Percentiles rank a stretch among this genome's conserved stretches.
phyloP scores from a whole-genome alignment of 1,140 invertebrate genomes.

The Zaprionus ornatus region DNA sequence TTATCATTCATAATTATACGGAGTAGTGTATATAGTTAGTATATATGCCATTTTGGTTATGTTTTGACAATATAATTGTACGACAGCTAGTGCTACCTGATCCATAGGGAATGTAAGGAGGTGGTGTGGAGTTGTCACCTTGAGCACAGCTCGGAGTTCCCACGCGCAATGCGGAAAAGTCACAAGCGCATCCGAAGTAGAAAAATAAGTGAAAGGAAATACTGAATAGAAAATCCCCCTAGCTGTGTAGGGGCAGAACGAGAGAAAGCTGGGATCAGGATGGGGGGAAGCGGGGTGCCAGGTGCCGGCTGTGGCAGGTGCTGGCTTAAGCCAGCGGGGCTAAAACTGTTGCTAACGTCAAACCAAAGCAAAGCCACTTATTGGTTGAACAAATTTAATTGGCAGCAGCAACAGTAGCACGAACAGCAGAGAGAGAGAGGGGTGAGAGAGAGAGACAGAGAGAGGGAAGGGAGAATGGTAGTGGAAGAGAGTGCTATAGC shows the following conservation, averaged over 20 bases:
- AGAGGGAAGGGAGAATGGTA: background rate
- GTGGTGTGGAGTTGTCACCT: background rate
- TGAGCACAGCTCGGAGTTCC: background rate
- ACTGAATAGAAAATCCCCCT: background rate
- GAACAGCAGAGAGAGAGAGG: too few species aligned
- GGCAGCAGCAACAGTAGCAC: conserved; percentile 47
- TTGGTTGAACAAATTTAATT: conserved; percentile 65
- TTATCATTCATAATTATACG: too few species aligned
- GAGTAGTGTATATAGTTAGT: too few species aligned
- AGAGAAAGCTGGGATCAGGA: background rate
- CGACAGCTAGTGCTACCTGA: background rate
- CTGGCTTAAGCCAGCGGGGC: conserved; percentile 31
- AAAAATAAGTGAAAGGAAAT: background rate
- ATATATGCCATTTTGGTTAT: too few species aligned
- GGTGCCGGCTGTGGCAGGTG: background rate
- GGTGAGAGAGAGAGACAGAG: background rate
- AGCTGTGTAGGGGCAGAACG: background rate
- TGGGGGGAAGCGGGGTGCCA: background rate
- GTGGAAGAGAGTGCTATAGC: background rate
- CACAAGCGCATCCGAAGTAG: background rate
- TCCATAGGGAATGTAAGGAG: background rate
- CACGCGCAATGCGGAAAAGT: background rate
- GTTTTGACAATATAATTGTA: background rate
- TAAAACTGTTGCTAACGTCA: conserved; percentile 51
- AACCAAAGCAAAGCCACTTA: conserved; percentile 58